Evolutionary conservation across 2,888 invertebrate genomes (phyloP), one percentile per base, ranked within the genome.

Genomic region (Lycophotia porphyrea): DNA sequence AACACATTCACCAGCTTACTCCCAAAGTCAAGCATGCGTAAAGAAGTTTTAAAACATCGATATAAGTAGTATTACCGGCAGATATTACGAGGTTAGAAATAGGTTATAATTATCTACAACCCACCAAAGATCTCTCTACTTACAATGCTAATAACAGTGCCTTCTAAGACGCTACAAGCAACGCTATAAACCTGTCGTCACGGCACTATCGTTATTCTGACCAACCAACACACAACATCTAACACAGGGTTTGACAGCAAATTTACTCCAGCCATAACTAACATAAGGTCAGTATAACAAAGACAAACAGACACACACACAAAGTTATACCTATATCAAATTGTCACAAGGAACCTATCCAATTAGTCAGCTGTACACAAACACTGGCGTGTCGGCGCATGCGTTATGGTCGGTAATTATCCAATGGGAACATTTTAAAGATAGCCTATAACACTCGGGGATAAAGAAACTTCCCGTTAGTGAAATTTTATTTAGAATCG

Each of bases 341-440:
- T 71, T 80, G 83, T 76, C 66, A 76, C 63, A 76, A 31, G 72
- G 61, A 24, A 67, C 60, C 52, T 4, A 39, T 70, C 75, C 79
- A 84, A 85, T 82, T 84, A 69, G 69, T 31, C 31, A 31, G 58
- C 21, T 58, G 58, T 27, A 55, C 27, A 55, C 55, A 55, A 55
- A 55, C 55, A 15, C 27, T 55, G 55, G 27, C 27, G 7, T 15
- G 15, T 27, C 52, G 52, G 52, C n/a, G 27, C 55, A 27, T 27
- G 55, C 15, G 55, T 8, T 55, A 55, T 18, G 15, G 27, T 15
- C 1, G 27, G 7, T 7, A 27, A 52, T 52, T 52, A 27, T 15
- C 15, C 7, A 15, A 15, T 27, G 2, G 7, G 15, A 18, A 13
- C 5, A 13, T 52, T 52, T 9, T 4, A n/a, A 42, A 42, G 11